These are phyloP conservation scores for Poecilia wingei DNA, from an alignment of 2,797 vertebrate species.

Conservation along the genomic window DNA sequence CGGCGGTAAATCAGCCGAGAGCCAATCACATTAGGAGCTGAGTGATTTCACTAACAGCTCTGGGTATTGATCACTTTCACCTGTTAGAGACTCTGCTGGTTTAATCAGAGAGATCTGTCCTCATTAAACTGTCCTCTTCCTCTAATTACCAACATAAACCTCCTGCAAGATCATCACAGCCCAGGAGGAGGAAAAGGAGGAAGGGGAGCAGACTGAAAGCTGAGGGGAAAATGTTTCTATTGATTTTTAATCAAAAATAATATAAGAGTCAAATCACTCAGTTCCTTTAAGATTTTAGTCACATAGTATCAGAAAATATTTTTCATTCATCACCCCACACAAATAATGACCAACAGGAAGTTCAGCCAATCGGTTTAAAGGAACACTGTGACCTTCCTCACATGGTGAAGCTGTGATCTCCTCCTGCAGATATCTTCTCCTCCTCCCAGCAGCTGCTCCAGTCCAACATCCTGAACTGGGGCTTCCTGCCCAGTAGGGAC, in stretches of 20 bases:
- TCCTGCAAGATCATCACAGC: not conserved
- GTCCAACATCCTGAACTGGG: constrained; percentile 88
- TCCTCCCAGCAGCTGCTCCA: constrained; percentile 76
- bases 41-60: constrained; percentile 26
- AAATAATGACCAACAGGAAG: not conserved
- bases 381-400: not conserved
- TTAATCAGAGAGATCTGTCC: constrained; percentile 25
- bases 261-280: not conserved
- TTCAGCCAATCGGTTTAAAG: not conserved
- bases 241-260: not conserved
- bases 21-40: constrained; percentile 76
- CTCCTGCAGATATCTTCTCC: constrained; percentile 86
- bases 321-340: not conserved
- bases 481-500: constrained; percentile 88
- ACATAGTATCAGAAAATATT: not conserved
- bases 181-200: not conserved
- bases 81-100: constrained; percentile 34
- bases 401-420: not conserved
- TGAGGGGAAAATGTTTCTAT: not conserved
- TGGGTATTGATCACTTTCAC: constrained; percentile 69
- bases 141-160: constrained; percentile 11
- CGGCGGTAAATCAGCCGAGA: constrained; percentile 68
- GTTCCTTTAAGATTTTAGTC: not conserved
- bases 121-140: constrained; percentile 1
- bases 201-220: not conserved